phyloP scores from a whole-genome alignment of 2,797 vertebrate species.

The Crypturellus tataupa region DNA sequence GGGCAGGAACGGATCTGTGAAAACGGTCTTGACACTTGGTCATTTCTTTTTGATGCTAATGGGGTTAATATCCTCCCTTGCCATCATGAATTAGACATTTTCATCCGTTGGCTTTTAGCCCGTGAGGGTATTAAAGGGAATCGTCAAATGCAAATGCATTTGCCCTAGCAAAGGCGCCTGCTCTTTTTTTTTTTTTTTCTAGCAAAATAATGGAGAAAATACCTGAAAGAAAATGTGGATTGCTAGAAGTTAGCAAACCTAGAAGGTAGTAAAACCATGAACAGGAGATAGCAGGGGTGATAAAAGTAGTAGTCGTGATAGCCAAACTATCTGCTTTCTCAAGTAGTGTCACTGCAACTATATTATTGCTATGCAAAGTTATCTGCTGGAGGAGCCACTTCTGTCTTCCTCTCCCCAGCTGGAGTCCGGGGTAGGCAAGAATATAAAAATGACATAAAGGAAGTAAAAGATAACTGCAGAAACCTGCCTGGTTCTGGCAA shows the following conservation, averaged over 20 bases:
- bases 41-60: slow-evolving; percentile 65
- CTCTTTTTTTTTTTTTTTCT: background rate
- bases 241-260: background rate
- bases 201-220: background rate
- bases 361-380: background rate
- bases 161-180: background rate
- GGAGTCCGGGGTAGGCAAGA: background rate
- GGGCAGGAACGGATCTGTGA: slow-evolving; percentile 51
- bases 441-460: background rate
- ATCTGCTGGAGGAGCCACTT: background rate
- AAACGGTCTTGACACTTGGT: slow-evolving; percentile 59
- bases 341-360: background rate
- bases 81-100: slow-evolving; percentile 52
- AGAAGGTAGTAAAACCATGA: background rate
- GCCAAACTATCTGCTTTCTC: background rate
- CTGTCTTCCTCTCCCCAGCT: too few species aligned
- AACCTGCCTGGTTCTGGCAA: fast-evolving
- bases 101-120: background rate
- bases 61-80: slow-evolving; percentile 49
- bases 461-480: background rate
- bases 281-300: background rate
- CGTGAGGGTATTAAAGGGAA: slow-evolving; percentile 1
- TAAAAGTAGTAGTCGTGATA: background rate
- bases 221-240: background rate
- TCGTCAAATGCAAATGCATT: background rate